phyloP scores from a whole-genome alignment of 2,888 invertebrate species.

The Macrosoma leucophasiata region DNA sequence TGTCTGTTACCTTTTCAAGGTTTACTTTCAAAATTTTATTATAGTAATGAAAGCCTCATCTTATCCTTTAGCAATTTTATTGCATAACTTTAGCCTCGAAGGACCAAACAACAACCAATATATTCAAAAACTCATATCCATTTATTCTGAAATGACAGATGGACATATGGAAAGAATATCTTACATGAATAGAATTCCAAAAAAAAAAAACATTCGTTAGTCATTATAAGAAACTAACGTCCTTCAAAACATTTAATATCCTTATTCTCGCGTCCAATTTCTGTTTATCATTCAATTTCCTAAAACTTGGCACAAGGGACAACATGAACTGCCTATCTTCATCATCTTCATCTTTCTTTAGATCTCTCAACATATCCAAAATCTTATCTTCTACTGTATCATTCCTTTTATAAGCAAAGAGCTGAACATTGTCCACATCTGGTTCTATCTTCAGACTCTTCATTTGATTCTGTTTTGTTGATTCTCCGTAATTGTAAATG shows the following conservation, averaged over 20 bases:
- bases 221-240: neutral
- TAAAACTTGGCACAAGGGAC: conserved; percentile 45
- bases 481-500: conserved; percentile 9
- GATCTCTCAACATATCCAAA: conserved; percentile 35
- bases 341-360: conserved; percentile 40
- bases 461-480: neutral
- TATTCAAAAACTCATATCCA: too few species aligned
- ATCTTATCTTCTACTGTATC: conserved; percentile 35
- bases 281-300: conserved; percentile 38
- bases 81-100: too few species aligned
- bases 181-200: too few species aligned
- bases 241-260: conserved; percentile 42
- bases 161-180: conserved; percentile 9
- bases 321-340: conserved; percentile 49
- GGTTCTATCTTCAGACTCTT: neutral
- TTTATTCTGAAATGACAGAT: conserved; percentile 17
- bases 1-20: too few species aligned
- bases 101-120: too few species aligned
- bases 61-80: too few species aligned
- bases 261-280: conserved; percentile 50
- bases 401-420: conserved; percentile 6
- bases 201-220: too few species aligned
- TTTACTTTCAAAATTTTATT: too few species aligned
- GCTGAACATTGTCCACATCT: conserved; percentile 2
- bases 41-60: too few species aligned